Percentiles rank a stretch among this genome's conserved stretches.
Conservation (phyloP, 1,140 invertebrate species). For the Hylyphantes graminicola region DNA sequence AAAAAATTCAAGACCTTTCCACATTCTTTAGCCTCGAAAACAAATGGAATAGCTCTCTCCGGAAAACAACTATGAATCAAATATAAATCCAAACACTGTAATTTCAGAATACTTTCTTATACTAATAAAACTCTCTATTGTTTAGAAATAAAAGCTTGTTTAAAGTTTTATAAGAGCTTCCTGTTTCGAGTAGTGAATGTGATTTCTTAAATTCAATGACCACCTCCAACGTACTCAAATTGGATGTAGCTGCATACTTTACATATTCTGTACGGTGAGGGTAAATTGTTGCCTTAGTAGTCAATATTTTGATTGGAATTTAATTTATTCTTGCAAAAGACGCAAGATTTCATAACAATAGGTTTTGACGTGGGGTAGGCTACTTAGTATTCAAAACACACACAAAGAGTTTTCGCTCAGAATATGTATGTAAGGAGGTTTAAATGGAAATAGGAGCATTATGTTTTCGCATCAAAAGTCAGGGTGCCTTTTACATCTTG, state of each 20-base stretch:
- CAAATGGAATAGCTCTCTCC: constrained; percentile 1
- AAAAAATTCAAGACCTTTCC: constrained; percentile 26
- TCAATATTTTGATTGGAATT: constrained; percentile 24
- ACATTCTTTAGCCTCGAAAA: background rate
- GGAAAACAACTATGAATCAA: background rate
- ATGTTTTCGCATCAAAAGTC: constrained; percentile 6
- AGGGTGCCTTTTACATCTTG: background rate
- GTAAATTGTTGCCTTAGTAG: constrained; percentile 4
- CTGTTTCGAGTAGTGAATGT: background rate
- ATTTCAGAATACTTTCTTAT: background rate
- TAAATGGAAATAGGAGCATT: constrained; percentile 11
- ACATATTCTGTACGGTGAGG: background rate
- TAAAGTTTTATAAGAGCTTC: background rate
- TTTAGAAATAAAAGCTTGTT: background rate
- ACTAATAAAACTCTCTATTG: background rate
- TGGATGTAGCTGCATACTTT: background rate
- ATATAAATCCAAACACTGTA: background rate
- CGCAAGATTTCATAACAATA: background rate
- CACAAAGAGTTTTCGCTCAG: constrained; percentile 8
- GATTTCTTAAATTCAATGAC: background rate
- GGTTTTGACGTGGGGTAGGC: background rate
- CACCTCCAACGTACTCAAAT: background rate
- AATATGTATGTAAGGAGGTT: constrained; percentile 17
- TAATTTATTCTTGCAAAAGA: constrained; percentile 8
- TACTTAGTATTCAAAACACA: constrained; percentile 13